Base-by-base conservation (phyloP, 2,797 vertebrate genomes). In the Mus spretus region DNA sequence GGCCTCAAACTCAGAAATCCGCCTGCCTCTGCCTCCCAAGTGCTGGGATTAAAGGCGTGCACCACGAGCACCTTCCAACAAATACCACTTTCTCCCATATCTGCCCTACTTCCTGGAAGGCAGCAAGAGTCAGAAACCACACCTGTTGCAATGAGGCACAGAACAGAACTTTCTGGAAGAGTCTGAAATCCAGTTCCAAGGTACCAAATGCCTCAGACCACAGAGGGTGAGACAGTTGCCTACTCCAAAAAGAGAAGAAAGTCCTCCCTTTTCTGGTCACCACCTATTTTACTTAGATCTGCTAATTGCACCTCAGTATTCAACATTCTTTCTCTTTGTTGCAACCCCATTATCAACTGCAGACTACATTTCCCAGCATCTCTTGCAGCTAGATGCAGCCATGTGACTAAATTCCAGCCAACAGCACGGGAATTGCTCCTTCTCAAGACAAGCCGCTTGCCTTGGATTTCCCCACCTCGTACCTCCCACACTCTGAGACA, bases 331-430 rank as follows among this genome's bases (percentile, higher is more conserved):
- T 91, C 74, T 37, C 26, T 87, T 85, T 74, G 77, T 67, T 79
- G 47, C 79, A 93, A 78, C 15, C 6, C 47, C 53, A 15, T 47
- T 19, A 34, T 53, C 82, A n/a, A 20, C 44, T 87, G 24, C 22
- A 61, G n/a, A 97, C 94, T 96, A 95, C 92, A 96, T 84, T 96
- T 96, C 91, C 96, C 91, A 98, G 65, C 59, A 96, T 78, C 24
- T 72, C 72, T 86, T 95, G 59, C 40, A 59, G 61, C 44, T 77
- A 40, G 11, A 37, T 34, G 17, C 24, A 31, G 44, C 57, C 94
- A 89, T 6, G 24, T 77, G 86, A 72, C 87, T 84, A 81, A 74
- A 53, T 70, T 93, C 44, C 2, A 12, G 24, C 84, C 85, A 75
- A 26, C 70, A 59, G 65, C 47, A 74, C 50, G 3, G 9, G 47